Evolutionary conservation across 2,797 vertebrate genomes (phyloP), one percentile per base, ranked within the genome.

Genomic region (Falco berigora): DNA sequence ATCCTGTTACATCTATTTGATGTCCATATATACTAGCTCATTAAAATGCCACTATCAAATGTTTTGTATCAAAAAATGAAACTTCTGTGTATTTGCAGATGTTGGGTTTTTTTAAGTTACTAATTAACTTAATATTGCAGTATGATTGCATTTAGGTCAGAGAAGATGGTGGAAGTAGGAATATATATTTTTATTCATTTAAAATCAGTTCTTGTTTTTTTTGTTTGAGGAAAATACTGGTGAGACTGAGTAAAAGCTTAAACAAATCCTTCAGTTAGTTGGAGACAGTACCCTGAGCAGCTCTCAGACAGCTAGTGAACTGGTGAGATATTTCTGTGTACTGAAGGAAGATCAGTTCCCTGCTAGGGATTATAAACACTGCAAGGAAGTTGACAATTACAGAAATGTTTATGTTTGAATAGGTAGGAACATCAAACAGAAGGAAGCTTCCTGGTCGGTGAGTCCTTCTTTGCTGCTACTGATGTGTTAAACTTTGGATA

Each of bases 211-310:
- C 40, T 81, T 68, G 6, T 27, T 30, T 22, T 22, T 22, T 20
- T 76, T 5, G 6, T 49, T 32, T 3, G 6, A 66, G 50, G 40
- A 36, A 66, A 82, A 53, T 36, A 49, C 4, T 42, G 13, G 28
- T 42, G 38, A 82, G 59, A 74, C 19, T 36, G 82, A 69, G 66
- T 34, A 44, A 90, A 69, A 50, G 12, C 36, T 68, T 30, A 47
- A 92, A 44, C 0, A 14, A 77, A 77, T 47, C 12, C 24, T 10
- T 49, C 13, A 1, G 22, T 21, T 12, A 38, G n/a, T 64, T 20
- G 18, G 0, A 0, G 14, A 14, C 23, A 21, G 17, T 42, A 15
- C 49, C 84, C 47, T 90, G 15, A 17, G 19, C 36, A 38, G 8
- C 8, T 68, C 25, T 16, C 46, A 46, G 20, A 7, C 8, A 69